Evolutionary conservation across 64 coral and sea anemone genomes (phyloP).

Genomic region (Porites lutea): DNA sequence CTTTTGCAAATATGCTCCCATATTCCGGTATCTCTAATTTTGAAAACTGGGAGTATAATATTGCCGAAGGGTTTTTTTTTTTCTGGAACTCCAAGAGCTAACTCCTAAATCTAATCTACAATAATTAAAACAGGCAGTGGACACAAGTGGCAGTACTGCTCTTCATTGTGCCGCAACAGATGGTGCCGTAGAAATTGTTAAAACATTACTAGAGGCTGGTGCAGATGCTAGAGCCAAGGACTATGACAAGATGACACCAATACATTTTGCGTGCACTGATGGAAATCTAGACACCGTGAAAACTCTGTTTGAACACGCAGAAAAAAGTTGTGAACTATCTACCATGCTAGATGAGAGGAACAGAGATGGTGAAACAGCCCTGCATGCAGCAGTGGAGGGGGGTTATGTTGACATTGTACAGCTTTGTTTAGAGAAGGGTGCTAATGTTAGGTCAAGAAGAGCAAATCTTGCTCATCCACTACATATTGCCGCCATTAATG

Average conservation of each 20-base stretch:
- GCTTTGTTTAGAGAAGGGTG: conserved; percentile 82
- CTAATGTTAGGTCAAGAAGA: conserved; percentile 77
- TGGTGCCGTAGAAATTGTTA: conserved; percentile 53
- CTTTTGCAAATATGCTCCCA: no score
- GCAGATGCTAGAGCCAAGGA: conserved; percentile 75
- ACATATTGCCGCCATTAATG: conserved; percentile 93
- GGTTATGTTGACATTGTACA: conserved; percentile 72
- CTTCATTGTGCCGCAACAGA: conserved; percentile 77
- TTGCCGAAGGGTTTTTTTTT: no score
- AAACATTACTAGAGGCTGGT: conserved; percentile 67
- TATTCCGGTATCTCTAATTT: no score
- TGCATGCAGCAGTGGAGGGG: conserved; percentile 90
- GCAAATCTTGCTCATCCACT: conserved; percentile 85
- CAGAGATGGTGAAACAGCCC: conserved; percentile 70
- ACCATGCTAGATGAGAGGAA: conserved; percentile 81
- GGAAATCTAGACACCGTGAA: conserved; percentile 68
- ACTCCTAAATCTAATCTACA: no score
- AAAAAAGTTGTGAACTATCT: background rate
- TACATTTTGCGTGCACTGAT: conserved; percentile 93
- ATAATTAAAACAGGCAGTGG: conserved; percentile 39
- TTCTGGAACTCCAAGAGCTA: no score
- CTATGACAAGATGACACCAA: conserved; percentile 75
- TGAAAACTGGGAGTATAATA: no score
- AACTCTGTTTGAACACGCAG: conserved; percentile 54
- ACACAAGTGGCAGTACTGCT: conserved; percentile 78